Base-by-base conservation (phyloP, 1,140 invertebrate genomes). In the Leptonema lineaticorne region DNA sequence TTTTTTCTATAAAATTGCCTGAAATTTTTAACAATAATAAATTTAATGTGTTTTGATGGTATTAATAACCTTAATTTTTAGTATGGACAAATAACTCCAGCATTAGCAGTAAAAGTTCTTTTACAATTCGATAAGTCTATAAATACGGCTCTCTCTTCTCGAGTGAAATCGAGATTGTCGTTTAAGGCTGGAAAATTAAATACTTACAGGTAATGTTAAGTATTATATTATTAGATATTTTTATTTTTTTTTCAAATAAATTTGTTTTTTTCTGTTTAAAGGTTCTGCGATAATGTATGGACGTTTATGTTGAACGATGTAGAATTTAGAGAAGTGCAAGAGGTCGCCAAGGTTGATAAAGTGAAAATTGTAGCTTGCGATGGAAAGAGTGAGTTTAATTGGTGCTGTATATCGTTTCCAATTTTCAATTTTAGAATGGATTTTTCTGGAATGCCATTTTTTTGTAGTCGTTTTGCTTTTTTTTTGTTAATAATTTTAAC, bases 291-390 rank as follows among this genome's bases (percentile, higher is more conserved):
- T 84, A 99, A 99, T 85, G 97, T 99, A 0, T 99, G 97, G 97
- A 99, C 97, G n/a, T 98, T 99, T 77, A 93, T 99, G 85, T 84
- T 99, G 68, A 96, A 97, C 79, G 94, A 98, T 83, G 96, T 99
- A 9, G 97, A 99, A 79, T 98, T 99, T 77, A 86, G 94, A 71
- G 97, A 99, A 83, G 92, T 95, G 0, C 92, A 95, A 77, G 96
- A 98, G 78, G 87, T 97, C 65, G 92, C 94, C 9, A 92, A 92
- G 80, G 94, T 98, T 26, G 94, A 97, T 76, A 98, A 97, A 87
- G 94, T 99, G 2, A 99, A 99, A 86, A 98, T 99, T 80, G 97
- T 99, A 57, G 97, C 97, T 1, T 99, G 97, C 85, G 97, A 99
- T 88, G 97, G 96, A 72, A 97, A 97, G 87, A 93, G 94, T 93